Evolutionary conservation across 30 jellyfish, hydroid and myxozoan species (phyloP).

Genomic region (Rhopilema esculentum): DNA sequence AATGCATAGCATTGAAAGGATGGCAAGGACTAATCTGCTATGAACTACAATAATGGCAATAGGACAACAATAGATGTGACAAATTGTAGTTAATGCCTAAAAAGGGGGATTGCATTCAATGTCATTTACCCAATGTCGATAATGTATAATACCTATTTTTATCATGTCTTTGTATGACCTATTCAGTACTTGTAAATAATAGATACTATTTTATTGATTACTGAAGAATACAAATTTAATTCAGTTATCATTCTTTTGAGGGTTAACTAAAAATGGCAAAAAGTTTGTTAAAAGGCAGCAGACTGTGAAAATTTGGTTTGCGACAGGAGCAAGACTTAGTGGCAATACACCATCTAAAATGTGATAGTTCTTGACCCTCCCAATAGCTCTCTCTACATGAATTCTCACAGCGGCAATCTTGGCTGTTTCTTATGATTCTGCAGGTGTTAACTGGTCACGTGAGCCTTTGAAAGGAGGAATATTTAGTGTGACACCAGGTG

Average conservation of each 20-base stretch:
- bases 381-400: slow-evolving; percentile 69
- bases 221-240: slow-evolving; percentile 8
- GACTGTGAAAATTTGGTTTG: background rate
- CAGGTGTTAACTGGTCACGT: slow-evolving; percentile 35
- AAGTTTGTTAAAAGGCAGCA: background rate
- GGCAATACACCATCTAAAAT: slow-evolving; percentile 18
- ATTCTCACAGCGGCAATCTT: slow-evolving; percentile 51
- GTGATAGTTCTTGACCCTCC: slow-evolving; percentile 58
- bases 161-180: background rate
- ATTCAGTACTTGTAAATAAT: background rate
- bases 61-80: background rate
- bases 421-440: slow-evolving; percentile 33
- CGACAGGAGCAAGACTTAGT: background rate
- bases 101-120: background rate
- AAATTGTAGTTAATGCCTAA: background rate
- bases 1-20: background rate
- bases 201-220: background rate
- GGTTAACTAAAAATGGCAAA: background rate
- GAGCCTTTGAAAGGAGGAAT: slow-evolving; percentile 52
- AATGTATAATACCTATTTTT: background rate
- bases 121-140: background rate
- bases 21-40: background rate
- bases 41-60: background rate
- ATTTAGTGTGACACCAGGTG: slow-evolving; percentile 34
- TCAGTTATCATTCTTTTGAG: background rate